Conservation (phyloP, 1,140 invertebrate species). For the Bombus consobrinus region DNA sequence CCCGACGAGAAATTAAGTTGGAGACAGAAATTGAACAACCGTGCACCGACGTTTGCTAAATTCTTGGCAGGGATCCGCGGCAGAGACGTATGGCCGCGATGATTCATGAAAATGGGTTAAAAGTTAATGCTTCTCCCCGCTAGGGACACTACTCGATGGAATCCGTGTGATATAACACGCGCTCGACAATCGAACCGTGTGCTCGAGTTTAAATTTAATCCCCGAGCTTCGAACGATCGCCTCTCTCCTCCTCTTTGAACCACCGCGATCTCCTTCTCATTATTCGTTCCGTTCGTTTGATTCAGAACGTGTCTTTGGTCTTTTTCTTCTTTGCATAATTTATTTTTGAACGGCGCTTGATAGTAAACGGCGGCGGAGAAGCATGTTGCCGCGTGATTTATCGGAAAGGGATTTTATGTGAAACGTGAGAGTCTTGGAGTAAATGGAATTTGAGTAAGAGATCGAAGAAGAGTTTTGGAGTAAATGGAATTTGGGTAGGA, state of each 20-base stretch:
- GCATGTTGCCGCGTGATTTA: background rate
- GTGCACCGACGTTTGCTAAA: slow-evolving; percentile 1
- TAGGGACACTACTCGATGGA: slow-evolving; percentile 13
- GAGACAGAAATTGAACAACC: background rate
- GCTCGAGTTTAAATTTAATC: slow-evolving; percentile 43
- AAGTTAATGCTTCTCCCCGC: slow-evolving; percentile 32
- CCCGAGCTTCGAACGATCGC: background rate
- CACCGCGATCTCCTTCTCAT: background rate
- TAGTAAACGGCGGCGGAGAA: background rate
- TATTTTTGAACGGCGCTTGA: background rate
- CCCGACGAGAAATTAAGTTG: slow-evolving; percentile 1
- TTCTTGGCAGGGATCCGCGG: slow-evolving; percentile 37
- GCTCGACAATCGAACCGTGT: slow-evolving; percentile 23
- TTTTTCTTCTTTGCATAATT: background rate
- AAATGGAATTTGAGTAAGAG: background rate
- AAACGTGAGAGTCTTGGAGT: background rate
- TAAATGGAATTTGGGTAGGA: background rate
- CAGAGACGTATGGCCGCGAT: slow-evolving; percentile 29
- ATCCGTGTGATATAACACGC: slow-evolving; percentile 37
- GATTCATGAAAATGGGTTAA: slow-evolving; percentile 53
- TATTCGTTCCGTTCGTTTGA: background rate
- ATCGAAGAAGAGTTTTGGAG: background rate
- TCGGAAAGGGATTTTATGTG: background rate
- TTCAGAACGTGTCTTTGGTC: background rate
- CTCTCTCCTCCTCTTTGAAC: background rate